Evolutionary conservation across 2,888 invertebrate genomes (phyloP).

Genomic region (Drosophila nr. perissopoda): DNA sequence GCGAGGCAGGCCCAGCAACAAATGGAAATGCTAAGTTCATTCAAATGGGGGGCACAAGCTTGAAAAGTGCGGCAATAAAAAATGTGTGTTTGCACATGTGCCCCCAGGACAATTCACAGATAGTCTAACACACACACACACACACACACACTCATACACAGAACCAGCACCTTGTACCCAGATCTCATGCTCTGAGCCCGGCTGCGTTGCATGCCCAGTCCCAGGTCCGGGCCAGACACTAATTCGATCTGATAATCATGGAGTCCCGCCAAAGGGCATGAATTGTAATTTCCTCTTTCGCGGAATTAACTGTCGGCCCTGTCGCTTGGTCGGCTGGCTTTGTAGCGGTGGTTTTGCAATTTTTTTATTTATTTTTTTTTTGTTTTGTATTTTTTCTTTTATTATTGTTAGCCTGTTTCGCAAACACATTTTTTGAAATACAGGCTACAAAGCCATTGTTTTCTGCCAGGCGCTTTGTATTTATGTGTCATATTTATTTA

Average conservation of each 20-base stretch:
- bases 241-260: conserved; percentile 85
- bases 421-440: conserved; percentile 21
- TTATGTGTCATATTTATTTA: conserved; percentile 78
- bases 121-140: conserved; percentile 40
- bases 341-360: conserved; percentile 46
- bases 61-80: conserved; percentile 68
- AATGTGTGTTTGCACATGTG: conserved; percentile 59
- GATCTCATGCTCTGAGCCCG: conserved; percentile 11
- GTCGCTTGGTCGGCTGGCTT: conserved; percentile 59
- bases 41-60: conserved; percentile 63
- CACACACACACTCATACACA: conserved; percentile 12
- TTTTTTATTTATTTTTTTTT: conserved; percentile 23
- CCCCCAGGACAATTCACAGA: conserved; percentile 60
- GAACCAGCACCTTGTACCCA: background rate
- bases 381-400: conserved; percentile 13
- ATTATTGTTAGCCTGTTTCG: conserved; percentile 39
- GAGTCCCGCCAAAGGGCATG: conserved; percentile 83
- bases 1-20: conserved; percentile 32
- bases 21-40: conserved; percentile 70
- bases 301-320: conserved; percentile 84
- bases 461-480: conserved; percentile 47
- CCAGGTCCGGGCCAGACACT: conserved; percentile 80
- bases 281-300: conserved; percentile 85
- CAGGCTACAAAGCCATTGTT: conserved; percentile 48
- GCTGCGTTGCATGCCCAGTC: conserved; percentile 19